phyloP scores from a whole-genome alignment of 2,797 vertebrate genomes.

The Peromyscus melanophrys region DNA sequence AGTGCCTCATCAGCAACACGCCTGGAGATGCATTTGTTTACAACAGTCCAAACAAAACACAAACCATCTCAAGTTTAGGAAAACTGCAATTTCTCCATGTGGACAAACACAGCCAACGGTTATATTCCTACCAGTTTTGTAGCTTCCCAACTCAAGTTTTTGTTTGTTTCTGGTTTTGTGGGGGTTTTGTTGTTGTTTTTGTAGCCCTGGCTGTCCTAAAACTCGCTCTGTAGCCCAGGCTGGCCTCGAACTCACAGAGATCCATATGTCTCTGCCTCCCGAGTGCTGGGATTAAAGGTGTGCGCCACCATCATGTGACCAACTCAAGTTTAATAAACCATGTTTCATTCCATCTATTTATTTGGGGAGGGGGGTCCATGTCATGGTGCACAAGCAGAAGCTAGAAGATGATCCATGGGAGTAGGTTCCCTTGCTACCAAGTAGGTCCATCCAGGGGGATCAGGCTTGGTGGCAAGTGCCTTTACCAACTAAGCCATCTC shows the following conservation, averaged over 20 bases:
- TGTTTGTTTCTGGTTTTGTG: neutral
- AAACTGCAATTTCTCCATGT: conserved; percentile 32
- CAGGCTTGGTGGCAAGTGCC: neutral
- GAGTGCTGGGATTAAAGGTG: neutral
- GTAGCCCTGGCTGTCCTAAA: neutral
- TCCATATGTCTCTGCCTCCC: neutral
- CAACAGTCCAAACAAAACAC: conserved; percentile 58
- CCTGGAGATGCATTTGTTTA: conserved; percentile 31
- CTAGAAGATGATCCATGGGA: neutral
- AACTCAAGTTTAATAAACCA: conserved; percentile 54
- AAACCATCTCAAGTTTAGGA: conserved; percentile 65
- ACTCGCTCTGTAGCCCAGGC: neutral
- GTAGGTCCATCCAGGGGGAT: neutral
- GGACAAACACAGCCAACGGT: conserved; percentile 54
- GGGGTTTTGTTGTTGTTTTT: neutral
- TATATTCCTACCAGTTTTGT: conserved; percentile 57
- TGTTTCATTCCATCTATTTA: neutral
- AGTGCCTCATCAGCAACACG: conserved; percentile 54
- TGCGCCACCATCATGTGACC: neutral
- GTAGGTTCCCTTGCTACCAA: neutral
- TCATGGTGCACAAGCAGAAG: neutral
- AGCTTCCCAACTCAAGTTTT: conserved; percentile 60
- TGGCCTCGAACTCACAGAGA: neutral
- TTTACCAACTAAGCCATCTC: neutral
- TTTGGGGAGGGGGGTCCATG: neutral